Evolutionary conservation across 2,113 vertebrate species (phyloP).

Genomic region (Oreochromis spilurus): DNA sequence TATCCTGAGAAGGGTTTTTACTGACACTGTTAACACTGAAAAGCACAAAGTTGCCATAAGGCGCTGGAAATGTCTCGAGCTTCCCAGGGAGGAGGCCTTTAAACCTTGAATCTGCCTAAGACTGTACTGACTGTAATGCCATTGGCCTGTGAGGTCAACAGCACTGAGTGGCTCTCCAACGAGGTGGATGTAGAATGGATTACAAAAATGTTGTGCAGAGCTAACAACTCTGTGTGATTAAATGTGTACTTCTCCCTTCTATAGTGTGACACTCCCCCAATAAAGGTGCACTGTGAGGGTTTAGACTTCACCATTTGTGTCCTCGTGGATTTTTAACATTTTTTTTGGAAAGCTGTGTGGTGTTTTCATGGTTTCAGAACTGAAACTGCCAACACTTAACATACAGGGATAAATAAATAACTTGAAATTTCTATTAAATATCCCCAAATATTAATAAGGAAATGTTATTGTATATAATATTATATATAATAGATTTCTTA

Average conservation of each 20-base stretch:
- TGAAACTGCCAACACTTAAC: not conserved
- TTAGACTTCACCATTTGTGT: not conserved
- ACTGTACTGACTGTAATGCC: not conserved
- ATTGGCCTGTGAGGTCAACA: not conserved
- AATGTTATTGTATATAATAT: not conserved
- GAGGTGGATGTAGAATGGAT: not conserved
- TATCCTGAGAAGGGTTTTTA: conserved; percentile 74
- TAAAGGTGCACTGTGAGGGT: conserved; percentile 22
- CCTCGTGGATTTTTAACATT: not conserved
- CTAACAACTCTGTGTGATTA: not conserved
- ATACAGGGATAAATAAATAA: not conserved
- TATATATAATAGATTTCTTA: not conserved
- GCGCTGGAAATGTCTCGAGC: conserved; percentile 84
- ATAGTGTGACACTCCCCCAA: not conserved
- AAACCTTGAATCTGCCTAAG: conserved; percentile 57
- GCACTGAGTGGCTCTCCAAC: not conserved
- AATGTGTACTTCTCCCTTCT: not conserved
- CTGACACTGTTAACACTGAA: conserved; percentile 75
- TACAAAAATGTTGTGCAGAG: not conserved
- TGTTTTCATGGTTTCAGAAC: not conserved
- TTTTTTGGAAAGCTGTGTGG: not conserved
- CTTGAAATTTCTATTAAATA: not conserved
- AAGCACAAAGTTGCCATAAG: conserved; percentile 82
- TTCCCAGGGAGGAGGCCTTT: conserved; percentile 76
- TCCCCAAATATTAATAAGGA: not conserved